phyloP scores from a whole-genome alignment of 1,140 invertebrate genomes.

The Drosophila leontia region DNA sequence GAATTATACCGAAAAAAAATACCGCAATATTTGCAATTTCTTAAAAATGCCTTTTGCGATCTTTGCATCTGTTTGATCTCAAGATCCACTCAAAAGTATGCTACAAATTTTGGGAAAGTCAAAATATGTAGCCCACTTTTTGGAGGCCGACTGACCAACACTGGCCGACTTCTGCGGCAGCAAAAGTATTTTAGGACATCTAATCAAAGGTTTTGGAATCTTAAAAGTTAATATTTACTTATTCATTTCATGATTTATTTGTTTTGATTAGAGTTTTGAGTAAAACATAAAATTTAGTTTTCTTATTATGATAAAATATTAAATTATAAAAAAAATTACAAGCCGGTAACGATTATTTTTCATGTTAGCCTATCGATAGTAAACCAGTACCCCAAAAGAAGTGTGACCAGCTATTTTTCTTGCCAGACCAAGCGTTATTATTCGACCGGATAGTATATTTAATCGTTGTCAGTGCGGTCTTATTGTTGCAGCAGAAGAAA shows the following conservation, averaged over 20 bases:
- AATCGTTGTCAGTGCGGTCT: background rate
- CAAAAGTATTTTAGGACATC: too few species aligned
- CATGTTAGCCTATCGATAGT: too few species aligned
- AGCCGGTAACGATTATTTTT: background rate
- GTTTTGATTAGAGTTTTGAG: background rate
- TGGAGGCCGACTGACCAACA: too few species aligned
- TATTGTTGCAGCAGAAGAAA: slow-evolving; percentile 3
- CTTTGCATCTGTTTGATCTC: background rate
- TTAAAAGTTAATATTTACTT: background rate
- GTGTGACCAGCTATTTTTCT: too few species aligned
- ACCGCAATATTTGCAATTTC: background rate
- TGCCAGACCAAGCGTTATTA: too few species aligned
- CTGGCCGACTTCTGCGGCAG: too few species aligned
- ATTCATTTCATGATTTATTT: background rate
- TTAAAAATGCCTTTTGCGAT: background rate
- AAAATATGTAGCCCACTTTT: background rate
- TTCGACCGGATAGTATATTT: too few species aligned
- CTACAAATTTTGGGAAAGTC: background rate
- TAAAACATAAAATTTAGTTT: background rate
- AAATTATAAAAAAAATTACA: background rate
- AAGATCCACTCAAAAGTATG: background rate
- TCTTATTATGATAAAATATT: background rate
- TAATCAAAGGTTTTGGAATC: background rate
- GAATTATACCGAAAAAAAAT: background rate
- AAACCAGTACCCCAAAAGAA: too few species aligned